Base-by-base conservation (phyloP, 1,140 invertebrate genomes). In the Planococcus citri region DNA sequence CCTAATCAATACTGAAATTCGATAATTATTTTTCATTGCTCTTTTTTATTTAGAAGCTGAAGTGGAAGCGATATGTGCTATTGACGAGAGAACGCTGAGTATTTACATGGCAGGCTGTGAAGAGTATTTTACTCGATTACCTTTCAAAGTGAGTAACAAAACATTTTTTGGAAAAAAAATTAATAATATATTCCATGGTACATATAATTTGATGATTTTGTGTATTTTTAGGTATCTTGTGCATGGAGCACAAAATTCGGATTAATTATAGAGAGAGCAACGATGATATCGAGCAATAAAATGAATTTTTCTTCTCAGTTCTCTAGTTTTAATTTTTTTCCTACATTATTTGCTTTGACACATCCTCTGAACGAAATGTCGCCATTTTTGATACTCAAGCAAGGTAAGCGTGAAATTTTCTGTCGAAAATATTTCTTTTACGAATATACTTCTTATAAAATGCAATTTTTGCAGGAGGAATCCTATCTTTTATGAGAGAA, bases 311-410 rank as follows among this genome's bases (percentile, higher is more conserved):
- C 17, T 27, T 64, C 41, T 17, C 17, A 70, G 70, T 20, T 33
- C 58, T 57, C 25, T 57, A 22, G 20, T 20, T 22, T 60, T 33
- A 27, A 61, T 27, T 27, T 64, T 64, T 10, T 88, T 73, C 87
- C 88, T 0, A 85, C 85, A 1, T 80, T 91, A 58, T 95, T 91
- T 79, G 92, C 91, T 29, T 79, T 95, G 73, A 82, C 87, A 22
- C 91, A 95, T 83, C 92, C 92, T 0, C 79, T 95, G 29, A 89
- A 95, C 80, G 93, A 95, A 80, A 88, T 94, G 29, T 86, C 87
- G 69, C 92, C 92, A 3, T 83, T 95, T 29, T 80, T 94, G 6
- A 84, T 89, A 69, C 73, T 74, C 38, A 90, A 88, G 75, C 83
- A 84, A 74, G 83, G 84, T 74, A 78, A 78, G 12, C 64, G 71